Conservation (phyloP, 2,888 invertebrate species). For the Trissoscelio sp. region DNA sequence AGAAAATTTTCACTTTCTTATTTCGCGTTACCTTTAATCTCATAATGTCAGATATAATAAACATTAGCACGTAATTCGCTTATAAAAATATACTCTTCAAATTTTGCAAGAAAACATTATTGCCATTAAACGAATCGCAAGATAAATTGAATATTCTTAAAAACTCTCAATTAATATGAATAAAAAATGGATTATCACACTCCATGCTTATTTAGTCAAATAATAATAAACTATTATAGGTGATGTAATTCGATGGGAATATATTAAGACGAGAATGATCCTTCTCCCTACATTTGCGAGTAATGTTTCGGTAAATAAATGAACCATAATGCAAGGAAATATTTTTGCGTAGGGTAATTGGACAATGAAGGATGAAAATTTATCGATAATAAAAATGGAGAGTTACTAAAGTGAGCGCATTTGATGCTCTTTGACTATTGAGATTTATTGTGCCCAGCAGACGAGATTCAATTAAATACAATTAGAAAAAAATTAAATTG, state of each 20-base stretch:
- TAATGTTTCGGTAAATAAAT: conserved; percentile 33
- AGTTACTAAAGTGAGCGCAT: conserved; percentile 26
- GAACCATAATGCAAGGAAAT: conserved; percentile 31
- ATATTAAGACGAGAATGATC: not conserved
- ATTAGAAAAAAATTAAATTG: no score
- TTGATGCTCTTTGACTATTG: not conserved
- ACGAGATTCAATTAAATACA: no score
- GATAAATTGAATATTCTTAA: no score
- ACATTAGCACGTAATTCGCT: no score
- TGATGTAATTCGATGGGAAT: not conserved
- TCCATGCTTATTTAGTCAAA: not conserved
- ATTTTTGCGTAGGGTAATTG: conserved; percentile 18
- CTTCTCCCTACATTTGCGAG: conserved; percentile 2
- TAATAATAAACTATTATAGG: not conserved
- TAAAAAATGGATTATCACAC: not conserved
- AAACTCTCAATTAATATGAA: not conserved
- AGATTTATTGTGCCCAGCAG: conserved; percentile 33
- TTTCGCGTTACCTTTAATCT: no score
- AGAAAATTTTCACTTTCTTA: no score
- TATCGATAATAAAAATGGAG: conserved; percentile 34
- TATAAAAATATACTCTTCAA: no score
- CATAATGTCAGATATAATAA: no score
- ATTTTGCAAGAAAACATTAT: no score
- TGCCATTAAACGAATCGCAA: no score
- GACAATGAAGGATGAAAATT: conserved; percentile 32